Evolutionary conservation across 2,113 vertebrate genomes (phyloP), one percentile per base, ranked within the genome.

Genomic region (Silurus meridionalis): DNA sequence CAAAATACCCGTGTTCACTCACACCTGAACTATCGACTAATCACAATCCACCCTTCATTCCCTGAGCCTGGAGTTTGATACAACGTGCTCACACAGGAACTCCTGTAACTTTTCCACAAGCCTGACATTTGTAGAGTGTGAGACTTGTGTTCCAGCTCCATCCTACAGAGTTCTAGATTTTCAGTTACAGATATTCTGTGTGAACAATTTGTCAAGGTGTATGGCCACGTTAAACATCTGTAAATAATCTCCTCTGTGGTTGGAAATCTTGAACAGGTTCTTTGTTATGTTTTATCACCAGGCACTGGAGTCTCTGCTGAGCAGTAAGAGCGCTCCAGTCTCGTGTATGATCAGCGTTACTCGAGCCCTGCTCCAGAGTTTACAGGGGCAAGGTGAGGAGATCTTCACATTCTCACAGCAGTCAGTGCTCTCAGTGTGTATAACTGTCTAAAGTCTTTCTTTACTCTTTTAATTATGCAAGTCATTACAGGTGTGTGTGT

Each of bases 291-390:
- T 93, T 87, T 84, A 10, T 61, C 90, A 88, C 89, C 88, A 99
- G 98, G 98, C 97, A 69, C 91, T 99, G 91, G 97, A 99, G 92
- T 97, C 95, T 91, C 92, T 99, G 91, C 91, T 99, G 88, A 92
- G 94, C 88, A 96, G 94, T 91, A 96, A 95, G 83, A 96, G 92
- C 0, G 91, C 97, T 60, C 95, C 97, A 0, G 95, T 98, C 55
- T 95, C 95, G 10, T 97, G 95, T 92, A 96, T 99, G 52, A 96
- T 91, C 78, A 97, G 92, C 85, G 87, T 99, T 91, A 97, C 94
- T 69, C 89, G 94, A 86, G 94, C 95, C 6, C 92, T 99, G 91
- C 89, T 95, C 92, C 94, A 96, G 86, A 92, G 92, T 88, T 94
- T 99, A 74, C 95, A 95, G 91, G 95, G 92, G 75, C 97, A 98